Conservation (phyloP, 2,888 invertebrate genomes). For the Eupithecia pulchellata region DNA sequence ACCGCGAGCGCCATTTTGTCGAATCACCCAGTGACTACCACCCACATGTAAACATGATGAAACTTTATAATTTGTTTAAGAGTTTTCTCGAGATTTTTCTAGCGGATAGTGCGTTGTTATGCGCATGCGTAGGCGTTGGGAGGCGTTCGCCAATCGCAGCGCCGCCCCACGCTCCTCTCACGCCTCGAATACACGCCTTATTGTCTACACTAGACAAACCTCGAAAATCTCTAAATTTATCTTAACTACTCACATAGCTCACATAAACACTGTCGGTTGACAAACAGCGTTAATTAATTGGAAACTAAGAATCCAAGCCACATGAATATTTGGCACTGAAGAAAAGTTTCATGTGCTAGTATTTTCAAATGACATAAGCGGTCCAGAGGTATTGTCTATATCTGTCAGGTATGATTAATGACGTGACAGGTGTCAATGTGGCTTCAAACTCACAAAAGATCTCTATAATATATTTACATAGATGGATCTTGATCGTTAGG, state of each 20-base stretch:
- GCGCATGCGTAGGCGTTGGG: conserved; percentile 85
- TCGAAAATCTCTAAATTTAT: conserved; percentile 45
- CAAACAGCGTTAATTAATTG: conserved; percentile 40
- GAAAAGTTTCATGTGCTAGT: conserved; percentile 22
- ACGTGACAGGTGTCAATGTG: too few species aligned
- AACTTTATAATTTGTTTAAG: conserved; percentile 64
- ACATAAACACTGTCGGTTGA: conserved; percentile 16
- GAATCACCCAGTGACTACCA: conserved; percentile 60
- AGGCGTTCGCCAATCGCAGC: conserved; percentile 83
- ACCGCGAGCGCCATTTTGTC: conserved; percentile 66
- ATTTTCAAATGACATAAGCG: neutral
- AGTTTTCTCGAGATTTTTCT: conserved; percentile 70
- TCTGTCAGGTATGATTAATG: conserved; percentile 11
- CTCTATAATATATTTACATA: neutral
- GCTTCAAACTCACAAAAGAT: neutral
- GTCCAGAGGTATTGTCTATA: conserved; percentile 6
- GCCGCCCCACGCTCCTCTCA: conserved; percentile 74
- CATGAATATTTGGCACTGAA: conserved; percentile 40
- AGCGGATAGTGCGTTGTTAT: conserved; percentile 60
- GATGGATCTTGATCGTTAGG: neutral
- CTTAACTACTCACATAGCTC: conserved; percentile 34
- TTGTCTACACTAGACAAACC: conserved; percentile 49
- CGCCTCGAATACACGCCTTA: conserved; percentile 62
- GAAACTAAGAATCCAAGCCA: conserved; percentile 33
- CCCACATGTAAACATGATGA: conserved; percentile 66